Base-by-base conservation (phyloP, 2,888 invertebrate species). In the Iphiclides podalirius region DNA sequence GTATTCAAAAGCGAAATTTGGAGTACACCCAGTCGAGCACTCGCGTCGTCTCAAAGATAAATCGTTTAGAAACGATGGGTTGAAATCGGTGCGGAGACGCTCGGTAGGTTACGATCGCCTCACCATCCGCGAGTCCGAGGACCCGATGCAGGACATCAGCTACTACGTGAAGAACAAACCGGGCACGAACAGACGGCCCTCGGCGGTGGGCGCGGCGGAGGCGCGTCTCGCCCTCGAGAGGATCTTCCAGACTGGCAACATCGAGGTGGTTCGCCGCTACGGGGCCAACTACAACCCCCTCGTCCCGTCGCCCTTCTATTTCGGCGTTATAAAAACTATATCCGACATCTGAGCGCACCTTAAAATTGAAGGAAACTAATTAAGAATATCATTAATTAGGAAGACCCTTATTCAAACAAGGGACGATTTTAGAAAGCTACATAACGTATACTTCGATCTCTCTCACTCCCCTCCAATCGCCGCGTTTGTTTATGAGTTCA, bases 231-330 rank as follows among this genome's bases (percentile, higher is more conserved):
- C 70, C 0, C 48, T 85, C 23, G 63, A 75, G 26, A 63, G 61
- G 8, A 56, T 67, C 0, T 79, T 70, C 31, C 70, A 70, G 14
- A 74, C 63, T 9, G 75, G 73, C 0, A 75, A 78, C 53, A 74
- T 80, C 1, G 66, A 69, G 9, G 66, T 75, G 0, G 66, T 81
- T 0, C 55, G 70, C 0, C 51, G 73, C 1, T 85, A 67, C 42
- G 84, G 81, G 0, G 47, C 81, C 0, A 83, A 83, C 20, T 79
- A 69, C 43, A 80, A 77, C n/a, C 80, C 82, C 12, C 53, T 53
- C 2, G 53, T 54, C 8, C 42, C 20, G 3, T 47, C 52, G 1
- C 16, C 52, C 2, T 34, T 34, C 4, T 14, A 12, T 2, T 34
- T 34, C 1, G 53, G 53, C 1, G 20, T 28, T 1, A 23, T 47